These are phyloP conservation scores for Sinocyclocheilus anophthalmus DNA, from an alignment of 2,113 vertebrate species.

Conservation along the genomic window DNA sequence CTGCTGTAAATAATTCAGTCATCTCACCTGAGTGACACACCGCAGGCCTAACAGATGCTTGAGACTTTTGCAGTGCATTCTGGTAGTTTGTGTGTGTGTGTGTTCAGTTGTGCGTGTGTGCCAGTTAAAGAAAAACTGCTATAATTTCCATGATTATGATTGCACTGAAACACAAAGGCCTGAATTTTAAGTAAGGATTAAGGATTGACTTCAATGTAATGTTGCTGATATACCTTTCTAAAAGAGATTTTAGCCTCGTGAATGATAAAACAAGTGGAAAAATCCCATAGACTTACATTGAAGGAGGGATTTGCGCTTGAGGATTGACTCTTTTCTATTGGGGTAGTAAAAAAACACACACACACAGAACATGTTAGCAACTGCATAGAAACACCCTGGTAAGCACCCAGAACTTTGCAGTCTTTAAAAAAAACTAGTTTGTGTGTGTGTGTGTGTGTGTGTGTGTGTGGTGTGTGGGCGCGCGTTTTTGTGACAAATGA, in stretches of 20 bases:
- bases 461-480: neutral
- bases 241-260: neutral
- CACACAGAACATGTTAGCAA: too few relatives aligned
- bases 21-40: constrained; percentile 23
- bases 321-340: neutral
- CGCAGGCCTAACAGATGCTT: neutral
- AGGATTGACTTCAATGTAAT: neutral
- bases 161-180: neutral
- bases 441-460: neutral
- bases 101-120: neutral
- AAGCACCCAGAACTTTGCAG: neutral
- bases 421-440: neutral
- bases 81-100: neutral
- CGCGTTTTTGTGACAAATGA: neutral
- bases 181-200: neutral
- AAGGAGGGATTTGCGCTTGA: neutral
- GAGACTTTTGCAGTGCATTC: neutral
- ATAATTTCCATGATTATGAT: neutral
- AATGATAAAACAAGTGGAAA: neutral
- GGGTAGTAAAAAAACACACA: too few relatives aligned
- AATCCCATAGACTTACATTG: neutral
- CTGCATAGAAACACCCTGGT: neutral
- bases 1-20: constrained; percentile 27
- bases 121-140: neutral
- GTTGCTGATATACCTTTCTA: neutral